phyloP scores from a whole-genome alignment of 2,888 invertebrate species.

The Trichopria drosophilae region DNA sequence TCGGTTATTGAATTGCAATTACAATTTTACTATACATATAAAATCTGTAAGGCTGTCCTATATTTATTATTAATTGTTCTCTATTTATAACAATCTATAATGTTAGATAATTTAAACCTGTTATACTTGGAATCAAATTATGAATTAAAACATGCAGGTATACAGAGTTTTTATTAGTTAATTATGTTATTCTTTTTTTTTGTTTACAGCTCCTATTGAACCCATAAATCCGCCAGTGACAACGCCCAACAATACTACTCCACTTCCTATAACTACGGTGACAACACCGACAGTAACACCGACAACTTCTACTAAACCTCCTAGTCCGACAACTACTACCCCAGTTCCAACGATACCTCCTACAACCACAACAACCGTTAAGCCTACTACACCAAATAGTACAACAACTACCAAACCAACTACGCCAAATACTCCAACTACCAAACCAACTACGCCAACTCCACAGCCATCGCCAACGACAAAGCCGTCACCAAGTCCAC shows the following conservation, averaged over 20 bases:
- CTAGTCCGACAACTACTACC: background rate
- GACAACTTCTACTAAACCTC: conserved; percentile 1
- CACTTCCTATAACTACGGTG: background rate
- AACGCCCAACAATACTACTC: background rate
- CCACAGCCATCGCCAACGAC: background rate
- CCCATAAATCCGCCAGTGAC: too few species aligned
- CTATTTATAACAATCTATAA: too few species aligned
- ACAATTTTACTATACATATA: too few species aligned
- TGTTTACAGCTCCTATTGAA: background rate
- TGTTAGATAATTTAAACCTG: too few species aligned
- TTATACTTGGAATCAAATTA: background rate
- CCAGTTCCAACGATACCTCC: background rate
- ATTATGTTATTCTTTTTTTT: background rate
- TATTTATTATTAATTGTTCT: too few species aligned
- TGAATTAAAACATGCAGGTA: too few species aligned
- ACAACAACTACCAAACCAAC: background rate
- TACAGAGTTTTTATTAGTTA: too few species aligned
- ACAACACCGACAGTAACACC: conserved; percentile 2
- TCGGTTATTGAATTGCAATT: too few species aligned
- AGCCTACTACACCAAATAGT: background rate
- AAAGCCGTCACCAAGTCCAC: background rate
- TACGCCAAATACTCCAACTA: conserved; percentile 4
- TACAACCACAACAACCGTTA: conserved; percentile 3
- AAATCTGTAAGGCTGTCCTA: too few species aligned
- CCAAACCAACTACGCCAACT: conserved; percentile 5